Conservation (phyloP, 2,888 invertebrate genomes). For the Eumerus sabulonum region DNA sequence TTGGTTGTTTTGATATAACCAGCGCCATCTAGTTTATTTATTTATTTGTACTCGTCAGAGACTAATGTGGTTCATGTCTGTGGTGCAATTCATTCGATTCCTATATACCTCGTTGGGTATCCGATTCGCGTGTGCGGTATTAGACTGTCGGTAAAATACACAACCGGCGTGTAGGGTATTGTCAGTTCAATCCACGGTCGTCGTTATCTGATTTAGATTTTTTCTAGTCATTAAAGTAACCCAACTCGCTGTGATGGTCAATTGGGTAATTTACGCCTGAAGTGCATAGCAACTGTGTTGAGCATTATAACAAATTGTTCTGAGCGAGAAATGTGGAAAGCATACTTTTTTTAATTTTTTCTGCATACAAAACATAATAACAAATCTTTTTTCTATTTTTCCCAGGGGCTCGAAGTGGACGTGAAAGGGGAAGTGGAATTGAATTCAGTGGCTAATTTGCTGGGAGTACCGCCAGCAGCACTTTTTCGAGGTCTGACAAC, state of each 20-base stretch:
- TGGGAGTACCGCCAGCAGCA: slow-evolving; percentile 81
- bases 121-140: too few relatives aligned
- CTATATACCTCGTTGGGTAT: too few relatives aligned
- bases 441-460: slow-evolving; percentile 90
- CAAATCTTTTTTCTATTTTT: slow-evolving; percentile 26
- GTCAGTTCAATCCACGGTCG: too few relatives aligned
- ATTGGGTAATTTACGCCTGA: slow-evolving; percentile 79
- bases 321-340: too few relatives aligned
- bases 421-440: slow-evolving; percentile 90
- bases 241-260: slow-evolving; percentile 75
- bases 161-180: too few relatives aligned
- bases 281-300: slow-evolving; percentile 71
- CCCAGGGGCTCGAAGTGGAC: slow-evolving; percentile 84
- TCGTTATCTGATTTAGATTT: background rate
- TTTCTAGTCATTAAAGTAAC: background rate
- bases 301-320: slow-evolving; percentile 63
- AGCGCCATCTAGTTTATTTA: too few relatives aligned
- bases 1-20: too few relatives aligned
- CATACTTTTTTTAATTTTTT: too few relatives aligned
- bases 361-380: background rate
- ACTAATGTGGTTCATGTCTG: too few relatives aligned
- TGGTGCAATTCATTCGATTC: too few relatives aligned
- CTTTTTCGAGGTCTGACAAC: slow-evolving; percentile 88
- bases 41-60: too few relatives aligned
- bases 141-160: too few relatives aligned